Evolutionary conservation across 2,888 invertebrate species (phyloP), one percentile per base, ranked within the genome.

Genomic region (Gortyna flavago): DNA sequence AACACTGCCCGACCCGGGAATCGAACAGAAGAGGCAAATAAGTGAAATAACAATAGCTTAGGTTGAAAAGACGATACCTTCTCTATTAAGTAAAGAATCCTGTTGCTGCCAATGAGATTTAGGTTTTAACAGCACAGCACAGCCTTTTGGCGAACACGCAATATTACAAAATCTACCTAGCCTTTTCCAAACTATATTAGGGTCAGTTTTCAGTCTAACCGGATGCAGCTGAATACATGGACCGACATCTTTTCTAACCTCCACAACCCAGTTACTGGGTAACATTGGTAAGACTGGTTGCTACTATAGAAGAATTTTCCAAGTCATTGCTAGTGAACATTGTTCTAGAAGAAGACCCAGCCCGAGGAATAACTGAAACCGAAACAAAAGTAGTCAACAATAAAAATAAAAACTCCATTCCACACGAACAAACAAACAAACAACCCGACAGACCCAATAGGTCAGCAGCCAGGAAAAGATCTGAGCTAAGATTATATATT

Each of bases 401-500:
- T n/a, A 51, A 9, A 9, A 62, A 48, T n/a, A n/a, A 62, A 54
- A 51, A 2, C 11, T 7, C 8, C 2, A 21, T 25, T n/a, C 35
- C 25, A 18, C 8, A 41, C 38, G 68, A 41, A 66, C 38, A 70
- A 41, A 66, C 68, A 66, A 57, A 81, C 70, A 69, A 25, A 72
- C 64, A 62, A 64, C 1, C 61, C 9, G 25, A 62, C 62, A 13
- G 13, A 44, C 25, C 21, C 57, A 64, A 75, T 72, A 77, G 67
- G 51, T 77, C 71, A 78, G 54, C n/a, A 81, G 44, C 44, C 61
- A 65, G 77, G 79, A 79, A 85, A 51, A 74, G 85, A 88, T 88
- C 41, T 64, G 64, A 57, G 44, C 68, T n/a, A 48, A 81, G 89
- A 87, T 84, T 85, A 88, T 85, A 88, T 81, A 77, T 85, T 87